Evolutionary conservation across 2,888 invertebrate genomes (phyloP).

Genomic region (Enchytraeus crypticus): DNA sequence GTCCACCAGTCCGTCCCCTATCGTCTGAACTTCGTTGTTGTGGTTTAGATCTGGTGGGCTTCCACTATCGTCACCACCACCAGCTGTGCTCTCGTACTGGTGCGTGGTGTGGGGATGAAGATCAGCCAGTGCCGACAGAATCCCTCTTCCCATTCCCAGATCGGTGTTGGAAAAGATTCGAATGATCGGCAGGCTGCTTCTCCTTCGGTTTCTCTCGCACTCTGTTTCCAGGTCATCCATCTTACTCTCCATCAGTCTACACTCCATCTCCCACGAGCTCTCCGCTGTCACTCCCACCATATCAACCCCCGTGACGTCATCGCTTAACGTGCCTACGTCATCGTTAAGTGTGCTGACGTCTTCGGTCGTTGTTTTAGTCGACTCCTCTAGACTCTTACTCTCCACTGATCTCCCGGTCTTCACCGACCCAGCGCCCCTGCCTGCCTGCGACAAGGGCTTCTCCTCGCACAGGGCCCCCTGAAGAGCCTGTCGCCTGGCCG

Average conservation of each 20-base stretch:
- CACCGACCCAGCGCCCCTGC: not conserved
- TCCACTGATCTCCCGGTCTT: not conserved
- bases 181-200: conserved; percentile 5
- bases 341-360: not conserved
- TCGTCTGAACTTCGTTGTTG: too few relatives aligned
- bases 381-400: not conserved
- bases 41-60: too few relatives aligned
- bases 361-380: not conserved
- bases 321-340: not conserved
- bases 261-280: too few relatives aligned
- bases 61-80: too few relatives aligned
- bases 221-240: too few relatives aligned
- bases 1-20: too few relatives aligned
- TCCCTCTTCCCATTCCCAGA: too few relatives aligned
- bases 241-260: too few relatives aligned
- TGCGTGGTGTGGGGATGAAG: too few relatives aligned
- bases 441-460: not conserved
- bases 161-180: not conserved
- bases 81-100: too few relatives aligned
- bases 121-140: too few relatives aligned
- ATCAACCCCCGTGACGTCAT: not conserved
- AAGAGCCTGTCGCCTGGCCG: not conserved
- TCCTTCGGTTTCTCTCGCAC: not conserved
- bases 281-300: too few relatives aligned
- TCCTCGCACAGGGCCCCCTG: not conserved